These are phyloP conservation scores for Ichneumoninae sp. DNA, from an alignment of 2,888 invertebrate genomes.

Conservation along the genomic window DNA sequence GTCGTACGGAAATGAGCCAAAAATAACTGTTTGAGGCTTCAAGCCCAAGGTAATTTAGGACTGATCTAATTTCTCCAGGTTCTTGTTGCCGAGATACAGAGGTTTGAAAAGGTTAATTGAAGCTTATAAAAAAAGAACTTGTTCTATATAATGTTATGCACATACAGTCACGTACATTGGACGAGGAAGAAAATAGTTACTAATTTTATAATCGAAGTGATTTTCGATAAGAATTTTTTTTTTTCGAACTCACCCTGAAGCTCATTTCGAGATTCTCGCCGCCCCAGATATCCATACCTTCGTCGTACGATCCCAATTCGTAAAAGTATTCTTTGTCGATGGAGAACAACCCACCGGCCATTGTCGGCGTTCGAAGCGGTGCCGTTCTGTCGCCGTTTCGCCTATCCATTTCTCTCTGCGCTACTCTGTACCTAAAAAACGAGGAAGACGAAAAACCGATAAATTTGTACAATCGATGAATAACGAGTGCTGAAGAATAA, in stretches of 20 bases:
- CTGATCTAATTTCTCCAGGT: background rate
- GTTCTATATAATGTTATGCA: background rate
- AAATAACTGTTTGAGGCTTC: background rate
- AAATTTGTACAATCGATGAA: slow-evolving; percentile 34
- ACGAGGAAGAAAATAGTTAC: background rate
- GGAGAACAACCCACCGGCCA: slow-evolving; percentile 98
- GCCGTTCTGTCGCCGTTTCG: slow-evolving; percentile 96
- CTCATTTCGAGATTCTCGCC: slow-evolving; percentile 98
- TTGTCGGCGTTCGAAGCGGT: slow-evolving; percentile 97
- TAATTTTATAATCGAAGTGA: background rate
- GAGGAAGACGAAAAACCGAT: slow-evolving; percentile 39
- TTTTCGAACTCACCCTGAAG: slow-evolving; percentile 90
- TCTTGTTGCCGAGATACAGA: background rate
- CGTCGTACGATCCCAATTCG: slow-evolving; percentile 98
- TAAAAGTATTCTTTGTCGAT: slow-evolving; percentile 99
- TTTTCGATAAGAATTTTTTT: background rate
- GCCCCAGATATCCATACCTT: slow-evolving; percentile 99
- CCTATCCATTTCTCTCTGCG: slow-evolving; percentile 97
- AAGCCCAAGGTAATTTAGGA: background rate
- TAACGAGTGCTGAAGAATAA: background rate
- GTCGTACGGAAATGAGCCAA: background rate
- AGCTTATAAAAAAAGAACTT: background rate
- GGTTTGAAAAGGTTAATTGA: background rate
- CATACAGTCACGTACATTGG: background rate
- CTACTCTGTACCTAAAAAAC: slow-evolving; percentile 94